Base-by-base conservation (phyloP, 2,113 vertebrate species). In the Telmatochromis brachygnathus region DNA sequence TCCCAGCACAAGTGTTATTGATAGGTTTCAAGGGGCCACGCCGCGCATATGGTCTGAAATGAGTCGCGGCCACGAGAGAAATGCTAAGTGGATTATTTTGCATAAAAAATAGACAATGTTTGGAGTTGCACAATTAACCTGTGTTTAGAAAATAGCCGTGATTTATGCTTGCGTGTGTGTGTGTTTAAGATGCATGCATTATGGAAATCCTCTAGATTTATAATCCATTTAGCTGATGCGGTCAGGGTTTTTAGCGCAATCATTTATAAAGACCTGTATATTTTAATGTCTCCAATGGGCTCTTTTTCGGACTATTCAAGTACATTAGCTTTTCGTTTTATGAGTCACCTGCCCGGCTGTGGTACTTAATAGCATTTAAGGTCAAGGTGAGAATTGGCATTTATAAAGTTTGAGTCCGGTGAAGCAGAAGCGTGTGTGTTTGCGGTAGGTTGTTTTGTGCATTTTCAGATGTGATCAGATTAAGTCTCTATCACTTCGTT, bases 211-310 rank as follows among this genome's bases (percentile, higher is more conserved):
- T 87, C 85, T 98, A 97, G 98, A 99, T 98, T 98, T 99, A 99
- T 99, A 99, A 99, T 98, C 98, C 98, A 99, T 99, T 99, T 99
- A 98, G 98, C 98, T 99, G 98, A 99, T 99, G 98, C 95, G 97
- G 94, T 97, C 97, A 95, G 97, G 96, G 97, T 97, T 98, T 97
- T 98, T 97, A 99, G 97, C 96, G 96, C 97, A 95, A 97, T 98
- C 98, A 98, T 98, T 99, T 98, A 98, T 98, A 98, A 97, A 96
- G 97, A 96, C 96, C 96, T 97, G 97, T 97, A 96, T 98, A 97
- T 97, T 96, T 98, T 97, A 99, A 97, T 96, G 97, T 94, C 96
- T 96, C 95, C 96, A 97, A 96, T 96, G 95, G 97, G 97, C 96
- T 96, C 96, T 92, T 95, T 96, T 95, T 97, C 94, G 94, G 96